phyloP scores from a whole-genome alignment of 2,113 vertebrate species.

The Accipiter virgatus region DNA sequence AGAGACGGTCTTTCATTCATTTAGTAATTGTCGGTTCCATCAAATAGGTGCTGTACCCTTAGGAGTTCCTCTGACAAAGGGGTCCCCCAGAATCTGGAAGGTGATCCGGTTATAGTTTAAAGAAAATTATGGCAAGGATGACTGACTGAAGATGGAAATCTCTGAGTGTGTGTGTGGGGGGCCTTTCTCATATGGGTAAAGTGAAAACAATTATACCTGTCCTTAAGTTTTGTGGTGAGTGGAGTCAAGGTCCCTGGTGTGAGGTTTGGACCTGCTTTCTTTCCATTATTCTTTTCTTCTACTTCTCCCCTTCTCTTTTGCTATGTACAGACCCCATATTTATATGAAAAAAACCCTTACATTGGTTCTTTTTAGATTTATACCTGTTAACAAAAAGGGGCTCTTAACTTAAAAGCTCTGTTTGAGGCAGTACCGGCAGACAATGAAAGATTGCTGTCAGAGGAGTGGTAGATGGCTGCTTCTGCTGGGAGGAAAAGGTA shows the following conservation, averaged over 20 bases:
- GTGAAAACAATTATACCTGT: not conserved
- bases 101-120: not conserved
- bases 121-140: not conserved
- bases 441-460: not conserved
- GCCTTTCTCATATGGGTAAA: not conserved
- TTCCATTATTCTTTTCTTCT: not conserved
- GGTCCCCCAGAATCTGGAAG: not conserved
- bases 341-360: not conserved
- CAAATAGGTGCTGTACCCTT: not conserved
- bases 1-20: not conserved
- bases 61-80: not conserved
- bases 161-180: not conserved
- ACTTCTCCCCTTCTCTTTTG: not conserved
- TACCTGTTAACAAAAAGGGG: not conserved
- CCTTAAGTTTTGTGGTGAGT: not conserved
- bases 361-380: not conserved
- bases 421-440: not conserved
- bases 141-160: not conserved
- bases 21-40: not conserved
- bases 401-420: not conserved
- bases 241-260: not conserved
- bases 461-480: not conserved
- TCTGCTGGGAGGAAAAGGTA: not conserved
- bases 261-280: not conserved
- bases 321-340: not conserved